A percentile compares a stretch with the other conserved stretches of the same genome.
These are phyloP conservation scores for Propithecus perrieri DNA, from an alignment of 2,797 vertebrate genomes.

Conservation along the genomic window DNA sequence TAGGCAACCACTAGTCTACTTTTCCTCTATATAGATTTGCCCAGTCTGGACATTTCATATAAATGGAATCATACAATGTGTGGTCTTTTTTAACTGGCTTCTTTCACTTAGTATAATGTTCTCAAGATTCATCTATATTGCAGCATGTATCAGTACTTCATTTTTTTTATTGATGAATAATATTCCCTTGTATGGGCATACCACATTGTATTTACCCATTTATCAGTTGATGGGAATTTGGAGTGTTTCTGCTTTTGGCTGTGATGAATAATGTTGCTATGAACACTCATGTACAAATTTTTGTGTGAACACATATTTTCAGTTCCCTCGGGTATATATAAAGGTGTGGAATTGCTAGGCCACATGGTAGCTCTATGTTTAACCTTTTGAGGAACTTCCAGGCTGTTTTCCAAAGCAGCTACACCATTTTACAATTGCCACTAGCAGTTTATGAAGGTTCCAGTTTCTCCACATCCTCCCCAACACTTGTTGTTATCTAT, in stretches of 20 bases:
- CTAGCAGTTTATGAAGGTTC: background rate
- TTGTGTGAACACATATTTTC: constrained; percentile 22
- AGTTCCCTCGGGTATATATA: background rate
- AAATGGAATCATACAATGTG: background rate
- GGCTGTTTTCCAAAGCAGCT: constrained; percentile 42
- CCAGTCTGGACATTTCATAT: background rate
- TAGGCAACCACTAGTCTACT: background rate
- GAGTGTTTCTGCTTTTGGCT: constrained; percentile 28
- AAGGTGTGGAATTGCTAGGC: constrained; percentile 24
- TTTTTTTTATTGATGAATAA: constrained; percentile 51
- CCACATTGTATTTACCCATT: background rate
- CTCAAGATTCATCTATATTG: background rate
- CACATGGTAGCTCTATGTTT: constrained; percentile 28
- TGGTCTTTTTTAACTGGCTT: constrained; percentile 25
- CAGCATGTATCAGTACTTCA: background rate
- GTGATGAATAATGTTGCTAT: constrained; percentile 23
- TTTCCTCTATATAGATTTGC: constrained; percentile 24
- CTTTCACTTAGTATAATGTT: background rate
- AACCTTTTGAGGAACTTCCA: constrained; percentile 49
- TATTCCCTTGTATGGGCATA: background rate
- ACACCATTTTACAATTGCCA: background rate
- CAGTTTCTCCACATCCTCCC: background rate
- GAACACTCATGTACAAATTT: constrained; percentile 46
- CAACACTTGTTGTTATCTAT: constrained; percentile 12
- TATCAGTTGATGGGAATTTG: constrained; percentile 20